phyloP scores from a whole-genome alignment of 2,888 invertebrate genomes.

The Ennomos fuscantarius region DNA sequence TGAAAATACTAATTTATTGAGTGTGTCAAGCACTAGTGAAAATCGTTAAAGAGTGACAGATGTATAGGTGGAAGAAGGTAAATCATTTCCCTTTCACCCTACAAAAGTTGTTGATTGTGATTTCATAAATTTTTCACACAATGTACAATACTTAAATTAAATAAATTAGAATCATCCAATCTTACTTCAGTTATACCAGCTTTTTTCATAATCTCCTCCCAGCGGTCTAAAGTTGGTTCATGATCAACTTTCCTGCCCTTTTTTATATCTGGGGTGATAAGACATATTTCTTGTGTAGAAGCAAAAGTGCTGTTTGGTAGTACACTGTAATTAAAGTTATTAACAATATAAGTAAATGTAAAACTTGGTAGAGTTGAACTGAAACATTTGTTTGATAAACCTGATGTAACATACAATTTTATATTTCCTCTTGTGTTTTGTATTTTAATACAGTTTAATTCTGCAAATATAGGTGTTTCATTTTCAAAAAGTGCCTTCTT shows the following conservation, averaged over 20 bases:
- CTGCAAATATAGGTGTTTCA: conserved; percentile 84
- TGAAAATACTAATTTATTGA: too few relatives aligned
- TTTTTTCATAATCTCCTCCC: conserved; percentile 87
- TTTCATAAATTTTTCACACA: too few relatives aligned
- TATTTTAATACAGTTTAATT: conserved; percentile 87
- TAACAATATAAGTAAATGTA: not conserved
- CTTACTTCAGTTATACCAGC: conserved; percentile 86
- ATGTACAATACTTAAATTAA: too few relatives aligned
- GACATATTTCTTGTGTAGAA: conserved; percentile 88
- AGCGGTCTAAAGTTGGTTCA: conserved; percentile 90
- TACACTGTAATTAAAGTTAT: conserved; percentile 50
- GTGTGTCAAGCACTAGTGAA: too few relatives aligned
- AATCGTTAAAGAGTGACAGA: too few relatives aligned
- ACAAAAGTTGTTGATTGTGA: too few relatives aligned
- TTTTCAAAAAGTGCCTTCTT: conserved; percentile 83
- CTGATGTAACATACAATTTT: conserved; percentile 83
- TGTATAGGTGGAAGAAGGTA: too few relatives aligned
- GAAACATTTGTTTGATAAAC: conserved; percentile 65
- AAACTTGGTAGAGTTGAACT: not conserved
- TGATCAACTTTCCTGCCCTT: conserved; percentile 89
- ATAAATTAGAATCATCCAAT: too few relatives aligned
- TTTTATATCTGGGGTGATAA: conserved; percentile 92
- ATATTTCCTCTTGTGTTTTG: conserved; percentile 86
- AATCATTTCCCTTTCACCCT: too few relatives aligned
- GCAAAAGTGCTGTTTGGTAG: conserved; percentile 86